Conservation (phyloP, 2,113 vertebrate species). For the Coryphaenoides rupestris region DNA sequence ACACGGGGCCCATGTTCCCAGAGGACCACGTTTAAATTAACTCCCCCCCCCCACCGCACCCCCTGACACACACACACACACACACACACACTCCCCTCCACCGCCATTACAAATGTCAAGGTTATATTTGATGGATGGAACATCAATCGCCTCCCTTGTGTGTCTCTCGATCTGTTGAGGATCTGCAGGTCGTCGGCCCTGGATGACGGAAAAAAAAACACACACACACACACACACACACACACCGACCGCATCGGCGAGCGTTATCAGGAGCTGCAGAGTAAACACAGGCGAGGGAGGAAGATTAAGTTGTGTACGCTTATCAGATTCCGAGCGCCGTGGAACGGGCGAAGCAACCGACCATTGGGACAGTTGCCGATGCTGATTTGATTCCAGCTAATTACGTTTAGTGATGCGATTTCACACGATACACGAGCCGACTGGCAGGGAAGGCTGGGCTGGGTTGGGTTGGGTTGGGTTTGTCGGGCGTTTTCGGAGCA, state of each 20-base stretch:
- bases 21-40: constrained; percentile 38
- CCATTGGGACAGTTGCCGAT: not conserved
- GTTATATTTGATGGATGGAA: constrained; percentile 26
- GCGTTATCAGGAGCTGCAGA: constrained; percentile 11
- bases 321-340: constrained; percentile 29
- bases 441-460: no score
- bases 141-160: constrained; percentile 20
- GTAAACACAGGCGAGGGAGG: constrained; percentile 9
- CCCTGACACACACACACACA: no score
- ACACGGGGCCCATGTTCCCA: constrained; percentile 52
- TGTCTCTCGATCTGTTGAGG: constrained; percentile 1
- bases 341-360: no score
- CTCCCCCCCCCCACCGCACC: constrained; percentile 48
- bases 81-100: no score
- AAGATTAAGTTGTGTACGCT: constrained; percentile 23
- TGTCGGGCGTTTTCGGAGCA: no score
- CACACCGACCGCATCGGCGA: not conserved
- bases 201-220: not conserved
- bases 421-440: no score
- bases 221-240: no score
- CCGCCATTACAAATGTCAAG: constrained; percentile 25
- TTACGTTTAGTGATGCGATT: no score
- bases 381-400: constrained; percentile 23
- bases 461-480: no score
- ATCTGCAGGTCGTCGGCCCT: constrained; percentile 4